Base-by-base conservation (phyloP, 37 sponge, comb jelly and placozoan species). In the Aphrocallistes beatrix region DNA sequence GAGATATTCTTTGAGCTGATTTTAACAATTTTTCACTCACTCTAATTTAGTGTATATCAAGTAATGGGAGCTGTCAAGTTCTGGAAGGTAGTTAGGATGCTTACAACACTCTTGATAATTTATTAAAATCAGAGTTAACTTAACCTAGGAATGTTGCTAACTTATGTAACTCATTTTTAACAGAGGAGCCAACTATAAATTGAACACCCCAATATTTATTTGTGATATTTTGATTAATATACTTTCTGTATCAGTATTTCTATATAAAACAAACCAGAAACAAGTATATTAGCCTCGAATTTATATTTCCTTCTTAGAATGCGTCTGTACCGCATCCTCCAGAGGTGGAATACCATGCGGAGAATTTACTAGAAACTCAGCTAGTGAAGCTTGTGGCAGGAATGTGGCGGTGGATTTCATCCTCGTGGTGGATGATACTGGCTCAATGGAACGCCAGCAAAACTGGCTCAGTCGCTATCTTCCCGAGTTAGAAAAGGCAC, bases 381-480 rank as follows among this genome's bases (percentile, higher is more conserved):
- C 21, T 3, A 25, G 28, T 6, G 28, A 60, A 30, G 34, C 75
- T 60, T 60, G 75, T 30, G 75, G 75, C 75, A 60, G n/a, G 10
- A 60, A 60, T 30, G 75, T 60, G 75, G 75, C 75, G 10, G 75
- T 60, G 3, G 75, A 60, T 30, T 60, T 60, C n/a, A 60, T 60
- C 75, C 75, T 60, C 21, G 75, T 60, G 1, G 75, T 60, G 25
- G 75, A 60, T 60, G 75, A 60, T 30, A 60, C 75, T 60, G 6
- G 32, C 3, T 60, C 75, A 13, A 60, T 60, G 75, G 75, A 60
- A 25, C 75, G 75, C 34, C 75, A 60, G 75, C 75, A 60, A 30
- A 28, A 13, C 21, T 60, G 75, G 75, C 34, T 60, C 28, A 60
- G 75, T 25, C 10, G 32, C 10, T 19, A 60, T 13, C n/a, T 60